Evolutionary conservation across 2,888 invertebrate species (phyloP).

Genomic region (Dryadula phaetusa): DNA sequence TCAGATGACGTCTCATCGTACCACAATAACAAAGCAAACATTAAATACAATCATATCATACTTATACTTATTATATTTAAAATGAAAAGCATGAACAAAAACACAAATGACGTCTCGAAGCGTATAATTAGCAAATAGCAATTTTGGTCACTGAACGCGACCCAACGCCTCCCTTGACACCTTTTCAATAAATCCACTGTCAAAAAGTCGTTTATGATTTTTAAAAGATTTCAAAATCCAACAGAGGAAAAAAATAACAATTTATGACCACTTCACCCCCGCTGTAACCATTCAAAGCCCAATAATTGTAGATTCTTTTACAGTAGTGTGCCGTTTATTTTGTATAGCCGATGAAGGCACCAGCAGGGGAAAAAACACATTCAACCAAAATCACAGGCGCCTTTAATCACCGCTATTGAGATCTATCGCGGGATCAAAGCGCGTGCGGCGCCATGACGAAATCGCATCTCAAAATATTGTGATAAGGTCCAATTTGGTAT

Average conservation of each 20-base stretch:
- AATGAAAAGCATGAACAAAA: no score
- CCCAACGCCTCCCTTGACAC: constrained; percentile 67
- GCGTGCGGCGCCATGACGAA: constrained; percentile 68
- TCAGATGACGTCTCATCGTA: no score
- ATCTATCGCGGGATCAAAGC: constrained; percentile 83
- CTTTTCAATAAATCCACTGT: constrained; percentile 69
- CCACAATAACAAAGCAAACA: no score
- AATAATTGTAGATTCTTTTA: constrained; percentile 85
- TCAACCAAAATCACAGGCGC: constrained; percentile 84
- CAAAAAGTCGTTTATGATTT: constrained; percentile 75
- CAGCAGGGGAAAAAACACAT: constrained; percentile 75
- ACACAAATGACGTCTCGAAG: constrained; percentile 43
- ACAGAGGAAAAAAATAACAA: constrained; percentile 72
- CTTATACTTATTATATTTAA: background rate
- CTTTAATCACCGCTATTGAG: constrained; percentile 85
- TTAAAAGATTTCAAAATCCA: constrained; percentile 75
- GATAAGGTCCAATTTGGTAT: constrained; percentile 69
- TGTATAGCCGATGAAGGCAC: constrained; percentile 78
- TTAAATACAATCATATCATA: background rate
- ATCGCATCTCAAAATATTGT: constrained; percentile 71
- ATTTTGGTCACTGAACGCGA: constrained; percentile 58
- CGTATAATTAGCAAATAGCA: constrained; percentile 75
- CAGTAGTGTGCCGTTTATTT: constrained; percentile 82
- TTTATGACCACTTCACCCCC: constrained; percentile 84
- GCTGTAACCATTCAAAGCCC: constrained; percentile 83